These are phyloP conservation scores for Sula dactylatra DNA, from an alignment of 2,113 vertebrate genomes.

Conservation along the genomic window DNA sequence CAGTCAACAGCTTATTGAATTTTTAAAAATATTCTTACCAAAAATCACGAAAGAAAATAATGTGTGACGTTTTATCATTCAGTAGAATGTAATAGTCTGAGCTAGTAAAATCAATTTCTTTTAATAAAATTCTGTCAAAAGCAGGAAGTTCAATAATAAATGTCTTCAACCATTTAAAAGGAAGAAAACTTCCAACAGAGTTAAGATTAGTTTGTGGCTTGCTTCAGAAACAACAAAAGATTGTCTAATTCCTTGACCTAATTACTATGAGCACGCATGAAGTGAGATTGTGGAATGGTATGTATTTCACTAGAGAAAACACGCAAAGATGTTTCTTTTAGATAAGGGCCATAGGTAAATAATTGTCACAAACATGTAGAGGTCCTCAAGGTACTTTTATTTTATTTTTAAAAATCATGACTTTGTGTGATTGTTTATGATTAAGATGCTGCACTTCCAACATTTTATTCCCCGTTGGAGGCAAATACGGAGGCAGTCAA, in stretches of 20 bases:
- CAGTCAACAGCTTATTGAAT: background rate
- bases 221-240: background rate
- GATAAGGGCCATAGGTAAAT: background rate
- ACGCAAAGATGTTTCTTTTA: background rate
- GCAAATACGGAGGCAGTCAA: background rate
- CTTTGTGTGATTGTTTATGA: background rate
- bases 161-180: background rate
- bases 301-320: background rate
- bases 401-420: background rate
- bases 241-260: background rate
- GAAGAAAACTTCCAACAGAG: background rate
- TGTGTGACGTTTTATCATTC: background rate
- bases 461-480: background rate
- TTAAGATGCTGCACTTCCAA: background rate
- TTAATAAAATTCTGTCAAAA: slow-evolving; percentile 35
- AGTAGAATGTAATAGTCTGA: background rate
- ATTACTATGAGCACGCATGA: background rate
- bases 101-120: slow-evolving; percentile 35
- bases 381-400: background rate
- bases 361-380: background rate
- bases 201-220: background rate
- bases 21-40: background rate
- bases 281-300: background rate
- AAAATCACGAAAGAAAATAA: background rate
- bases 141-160: slow-evolving; percentile 31